phyloP scores from a whole-genome alignment of 2,888 invertebrate genomes.

The Netelia inedita region DNA sequence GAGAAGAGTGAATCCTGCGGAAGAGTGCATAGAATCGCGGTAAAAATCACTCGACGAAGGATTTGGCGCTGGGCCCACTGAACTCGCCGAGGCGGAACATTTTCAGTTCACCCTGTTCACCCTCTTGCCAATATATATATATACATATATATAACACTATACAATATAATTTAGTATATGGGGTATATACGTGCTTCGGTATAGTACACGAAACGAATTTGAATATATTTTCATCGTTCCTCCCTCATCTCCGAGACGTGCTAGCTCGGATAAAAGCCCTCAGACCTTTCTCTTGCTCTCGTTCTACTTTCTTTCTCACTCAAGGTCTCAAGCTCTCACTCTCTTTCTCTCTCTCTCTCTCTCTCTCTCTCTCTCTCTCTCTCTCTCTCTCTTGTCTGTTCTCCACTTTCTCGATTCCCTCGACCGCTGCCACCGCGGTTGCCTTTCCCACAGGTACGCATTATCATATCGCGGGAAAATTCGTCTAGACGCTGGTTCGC shows the following conservation, averaged over 20 bases:
- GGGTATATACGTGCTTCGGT: neutral
- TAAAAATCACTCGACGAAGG: slow-evolving; percentile 72
- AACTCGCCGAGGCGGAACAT: slow-evolving; percentile 67
- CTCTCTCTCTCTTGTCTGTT: slow-evolving; percentile 19
- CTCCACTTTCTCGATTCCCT: slow-evolving; percentile 54
- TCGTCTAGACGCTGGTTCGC: slow-evolving; percentile 62
- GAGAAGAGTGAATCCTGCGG: slow-evolving; percentile 61
- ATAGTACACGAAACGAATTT: slow-evolving; percentile 61
- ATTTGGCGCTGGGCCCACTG: slow-evolving; percentile 71
- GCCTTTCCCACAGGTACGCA: slow-evolving; percentile 46
- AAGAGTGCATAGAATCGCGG: slow-evolving; percentile 69
- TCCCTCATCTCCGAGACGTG: slow-evolving; percentile 32
- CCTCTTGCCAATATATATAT: slow-evolving; percentile 1
- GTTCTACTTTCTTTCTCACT: slow-evolving; percentile 13
- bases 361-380: neutral
- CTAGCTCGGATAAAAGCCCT: slow-evolving; percentile 53
- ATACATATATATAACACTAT: slow-evolving; percentile 20
- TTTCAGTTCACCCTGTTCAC: slow-evolving; percentile 51
- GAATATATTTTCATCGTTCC: slow-evolving; percentile 66
- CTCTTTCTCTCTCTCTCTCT: neutral
- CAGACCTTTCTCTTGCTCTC: slow-evolving; percentile 31
- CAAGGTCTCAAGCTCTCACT: slow-evolving; percentile 16
- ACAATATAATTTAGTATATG: slow-evolving; percentile 17
- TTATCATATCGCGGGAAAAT: slow-evolving; percentile 62
- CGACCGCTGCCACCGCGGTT: slow-evolving; percentile 6